These are phyloP conservation scores for Ooceraea biroi DNA, from an alignment of 1,140 invertebrate species.

Conservation along the genomic window DNA sequence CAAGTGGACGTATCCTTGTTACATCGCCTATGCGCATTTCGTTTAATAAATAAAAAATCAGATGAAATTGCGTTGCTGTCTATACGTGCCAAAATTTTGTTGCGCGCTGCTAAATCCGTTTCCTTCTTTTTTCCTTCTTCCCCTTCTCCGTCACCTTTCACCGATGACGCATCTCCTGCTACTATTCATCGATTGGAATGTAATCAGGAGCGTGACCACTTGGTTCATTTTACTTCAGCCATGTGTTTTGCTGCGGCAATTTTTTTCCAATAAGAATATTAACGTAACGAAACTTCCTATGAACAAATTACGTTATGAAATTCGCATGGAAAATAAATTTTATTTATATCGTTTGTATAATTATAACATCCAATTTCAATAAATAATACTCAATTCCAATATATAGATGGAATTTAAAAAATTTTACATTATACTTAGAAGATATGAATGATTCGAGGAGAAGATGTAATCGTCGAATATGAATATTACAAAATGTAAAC, in stretches of 20 bases:
- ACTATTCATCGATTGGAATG: conserved; percentile 64
- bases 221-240: neutral
- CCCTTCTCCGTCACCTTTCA: neutral
- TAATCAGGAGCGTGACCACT: conserved; percentile 53
- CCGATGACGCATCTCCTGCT: conserved; percentile 34
- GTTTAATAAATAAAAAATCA: no score
- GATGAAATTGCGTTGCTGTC: no score
- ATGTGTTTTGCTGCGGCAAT: neutral
- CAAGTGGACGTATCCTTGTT: no score
- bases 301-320: neutral
- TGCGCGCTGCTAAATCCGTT: conserved; percentile 52
- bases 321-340: neutral
- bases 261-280: neutral
- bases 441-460: no score
- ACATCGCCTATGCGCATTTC: no score
- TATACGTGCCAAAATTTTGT: no score
- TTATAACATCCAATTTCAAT: neutral
- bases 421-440: no score
- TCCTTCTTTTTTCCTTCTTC: neutral
- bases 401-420: no score
- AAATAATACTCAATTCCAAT: no score
- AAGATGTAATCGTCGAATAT: no score
- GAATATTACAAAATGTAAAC: no score
- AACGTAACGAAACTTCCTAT: neutral
- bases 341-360: neutral